phyloP scores from a whole-genome alignment of 2,797 vertebrate genomes.

The Sardinella longiceps region DNA sequence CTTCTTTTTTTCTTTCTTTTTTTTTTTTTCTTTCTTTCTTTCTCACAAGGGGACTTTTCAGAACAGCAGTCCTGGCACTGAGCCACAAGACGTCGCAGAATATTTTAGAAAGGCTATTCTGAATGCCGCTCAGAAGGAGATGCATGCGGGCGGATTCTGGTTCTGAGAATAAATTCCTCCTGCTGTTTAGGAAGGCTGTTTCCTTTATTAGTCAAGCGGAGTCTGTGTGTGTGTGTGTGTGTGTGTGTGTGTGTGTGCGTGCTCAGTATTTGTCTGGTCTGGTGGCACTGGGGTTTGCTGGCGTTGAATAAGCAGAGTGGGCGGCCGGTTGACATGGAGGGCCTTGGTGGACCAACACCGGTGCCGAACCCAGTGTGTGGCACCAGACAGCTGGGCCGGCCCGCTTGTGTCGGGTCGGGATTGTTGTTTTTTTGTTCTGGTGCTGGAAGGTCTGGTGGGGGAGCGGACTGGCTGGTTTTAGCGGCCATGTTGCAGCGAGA shows the following conservation, averaged over 20 bases:
- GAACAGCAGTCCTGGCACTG: not conserved
- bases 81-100: not conserved
- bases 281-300: not conserved
- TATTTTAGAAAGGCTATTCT: not conserved
- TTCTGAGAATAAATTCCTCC: not conserved
- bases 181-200: not conserved
- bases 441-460: not conserved
- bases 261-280: not conserved
- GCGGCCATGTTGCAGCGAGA: not conserved
- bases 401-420: not conserved
- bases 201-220: not conserved
- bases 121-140: not conserved
- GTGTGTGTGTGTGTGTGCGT: not conserved
- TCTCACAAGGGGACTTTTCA: constrained; percentile 8
- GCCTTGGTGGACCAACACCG: not conserved
- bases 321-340: not conserved
- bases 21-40: no score
- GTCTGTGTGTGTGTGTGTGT: not conserved
- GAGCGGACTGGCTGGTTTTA: not conserved
- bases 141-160: not conserved
- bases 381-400: constrained; percentile 2
- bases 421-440: not conserved
- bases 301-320: not conserved
- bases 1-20: not conserved
- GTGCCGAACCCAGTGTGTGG: not conserved